Evolutionary conservation across 2,113 vertebrate genomes (phyloP), one percentile per base, ranked within the genome.

Genomic region (Pluvianellus socialis): DNA sequence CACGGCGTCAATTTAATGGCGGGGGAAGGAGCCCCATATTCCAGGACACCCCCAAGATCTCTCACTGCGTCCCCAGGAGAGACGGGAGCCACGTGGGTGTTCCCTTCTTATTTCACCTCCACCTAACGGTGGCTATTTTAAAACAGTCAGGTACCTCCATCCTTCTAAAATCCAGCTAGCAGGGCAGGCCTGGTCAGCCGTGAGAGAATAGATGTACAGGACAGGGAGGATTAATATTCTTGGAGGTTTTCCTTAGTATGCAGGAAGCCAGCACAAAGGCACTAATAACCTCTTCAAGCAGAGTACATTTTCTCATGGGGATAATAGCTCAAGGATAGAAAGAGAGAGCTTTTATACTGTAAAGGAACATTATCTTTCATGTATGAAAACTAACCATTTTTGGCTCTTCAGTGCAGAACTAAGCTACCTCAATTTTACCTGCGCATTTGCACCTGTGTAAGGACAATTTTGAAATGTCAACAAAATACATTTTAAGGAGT

Each of bases 281-380:
- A 83, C 86, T 96, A 97, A 97, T 95, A 97, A 95, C 80, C 77
- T 96, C 95, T 92, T 96, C 81, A 96, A 90, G 96, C 86, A 77
- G 95, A 98, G 95, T 85, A 92, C 90, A 23, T 74, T 98, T 95
- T 70, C 96, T 96, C 97, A 4, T 74, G 86, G 94, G 98, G 94
- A 97, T 97, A 96, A 97, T 82, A 95, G 94, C 96, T 98, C 88
- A 75, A 58, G 58, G 91, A 91, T 67, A 90, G 94, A 75, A 86
- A 94, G 85, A 93, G 79, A 88, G 67, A 56, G 62, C 65, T 90
- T 96, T 96, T 89, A 89, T 50, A 66, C 75, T n/a, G 18, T 47
- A 75, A 79, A 91, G 49, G 94, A 81, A 92, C 71, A 95, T 96
- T 97, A 94, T 93, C 95, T 87, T 93, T 94, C 96, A 87, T 92